phyloP scores from a whole-genome alignment of 2,888 invertebrate species.

The Perithous albicinctus region DNA sequence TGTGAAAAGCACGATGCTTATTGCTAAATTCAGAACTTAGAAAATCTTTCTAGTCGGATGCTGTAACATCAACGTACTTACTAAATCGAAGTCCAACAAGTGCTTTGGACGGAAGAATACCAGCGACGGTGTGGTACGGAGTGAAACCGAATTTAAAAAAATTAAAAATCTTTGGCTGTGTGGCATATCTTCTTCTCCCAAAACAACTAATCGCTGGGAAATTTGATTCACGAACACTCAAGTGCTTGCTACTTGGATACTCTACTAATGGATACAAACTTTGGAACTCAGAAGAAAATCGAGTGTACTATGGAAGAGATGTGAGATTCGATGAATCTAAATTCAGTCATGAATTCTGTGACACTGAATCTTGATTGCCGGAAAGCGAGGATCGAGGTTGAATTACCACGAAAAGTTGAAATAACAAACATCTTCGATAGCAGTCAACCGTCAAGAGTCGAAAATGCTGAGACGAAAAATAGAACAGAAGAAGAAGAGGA shows the following conservation, averaged over 20 bases:
- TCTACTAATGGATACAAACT: slow-evolving; percentile 63
- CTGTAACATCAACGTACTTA: slow-evolving; percentile 72
- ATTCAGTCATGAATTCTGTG: slow-evolving; percentile 41
- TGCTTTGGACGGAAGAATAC: slow-evolving; percentile 65
- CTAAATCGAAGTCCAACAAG: slow-evolving; percentile 72
- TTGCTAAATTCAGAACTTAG: slow-evolving; percentile 74
- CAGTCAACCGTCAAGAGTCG: too few species aligned
- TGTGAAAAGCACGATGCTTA: slow-evolving; percentile 80
- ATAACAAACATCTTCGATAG: too few species aligned
- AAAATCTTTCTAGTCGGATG: slow-evolving; percentile 80
- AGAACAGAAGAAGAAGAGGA: background rate
- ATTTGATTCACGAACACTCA: slow-evolving; percentile 64
- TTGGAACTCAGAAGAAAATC: slow-evolving; percentile 66
- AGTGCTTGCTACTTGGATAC: slow-evolving; percentile 69
- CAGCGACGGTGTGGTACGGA: slow-evolving; percentile 70
- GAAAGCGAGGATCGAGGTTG: slow-evolving; percentile 42
- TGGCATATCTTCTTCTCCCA: slow-evolving; percentile 66
- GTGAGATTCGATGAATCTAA: slow-evolving; percentile 71
- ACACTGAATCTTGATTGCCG: too few species aligned
- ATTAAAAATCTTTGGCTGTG: slow-evolving; percentile 70
- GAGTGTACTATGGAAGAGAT: slow-evolving; percentile 70
- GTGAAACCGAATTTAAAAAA: slow-evolving; percentile 69
- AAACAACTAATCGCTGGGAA: slow-evolving; percentile 63
- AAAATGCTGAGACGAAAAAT: too few species aligned
- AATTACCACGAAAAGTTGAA: background rate